Percentiles rank a stretch among this genome's conserved stretches.
phyloP scores from a whole-genome alignment of 2,888 invertebrate species.

The Carterocephalus palaemon region DNA sequence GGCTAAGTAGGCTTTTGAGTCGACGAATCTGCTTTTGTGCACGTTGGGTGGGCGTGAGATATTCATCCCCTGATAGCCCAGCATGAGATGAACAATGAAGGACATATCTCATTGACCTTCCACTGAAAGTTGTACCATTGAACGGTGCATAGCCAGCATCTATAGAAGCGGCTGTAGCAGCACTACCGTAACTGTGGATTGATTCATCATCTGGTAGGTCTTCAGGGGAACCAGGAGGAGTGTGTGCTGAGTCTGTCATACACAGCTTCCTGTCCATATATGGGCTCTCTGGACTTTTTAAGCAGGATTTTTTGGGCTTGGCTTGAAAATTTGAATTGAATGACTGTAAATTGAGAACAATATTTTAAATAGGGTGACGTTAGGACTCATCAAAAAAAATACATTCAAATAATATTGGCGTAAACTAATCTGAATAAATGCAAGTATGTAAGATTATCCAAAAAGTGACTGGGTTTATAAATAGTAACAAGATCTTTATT shows the following conservation, averaged over 20 bases:
- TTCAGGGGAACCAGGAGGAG: conserved; percentile 81
- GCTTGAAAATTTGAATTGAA: conserved; percentile 62
- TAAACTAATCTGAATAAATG: no score
- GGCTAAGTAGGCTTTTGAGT: conserved; percentile 84
- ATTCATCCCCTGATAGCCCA: conserved; percentile 87
- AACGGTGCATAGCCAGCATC: conserved; percentile 90
- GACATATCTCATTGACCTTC: conserved; percentile 86
- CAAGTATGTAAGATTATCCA: no score
- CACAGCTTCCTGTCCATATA: conserved; percentile 58
- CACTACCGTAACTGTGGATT: conserved; percentile 87
- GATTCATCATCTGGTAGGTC: conserved; percentile 87
- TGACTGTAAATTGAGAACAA: conserved; percentile 50
- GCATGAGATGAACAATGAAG: conserved; percentile 91
- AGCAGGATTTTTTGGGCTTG: conserved; percentile 61
- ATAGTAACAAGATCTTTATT: no score
- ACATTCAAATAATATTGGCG: no score
- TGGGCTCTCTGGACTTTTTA: conserved; percentile 55
- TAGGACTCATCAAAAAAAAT: no score
- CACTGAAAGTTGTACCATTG: conserved; percentile 85
- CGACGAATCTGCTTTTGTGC: conserved; percentile 89
- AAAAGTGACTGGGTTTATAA: no score
- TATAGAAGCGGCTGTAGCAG: conserved; percentile 88
- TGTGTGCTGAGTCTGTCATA: conserved; percentile 74
- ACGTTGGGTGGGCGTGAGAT: conserved; percentile 92
- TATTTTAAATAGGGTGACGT: not conserved